Conservation (phyloP, 2,888 invertebrate species). For the Thysanoteuthis rhombus region DNA sequence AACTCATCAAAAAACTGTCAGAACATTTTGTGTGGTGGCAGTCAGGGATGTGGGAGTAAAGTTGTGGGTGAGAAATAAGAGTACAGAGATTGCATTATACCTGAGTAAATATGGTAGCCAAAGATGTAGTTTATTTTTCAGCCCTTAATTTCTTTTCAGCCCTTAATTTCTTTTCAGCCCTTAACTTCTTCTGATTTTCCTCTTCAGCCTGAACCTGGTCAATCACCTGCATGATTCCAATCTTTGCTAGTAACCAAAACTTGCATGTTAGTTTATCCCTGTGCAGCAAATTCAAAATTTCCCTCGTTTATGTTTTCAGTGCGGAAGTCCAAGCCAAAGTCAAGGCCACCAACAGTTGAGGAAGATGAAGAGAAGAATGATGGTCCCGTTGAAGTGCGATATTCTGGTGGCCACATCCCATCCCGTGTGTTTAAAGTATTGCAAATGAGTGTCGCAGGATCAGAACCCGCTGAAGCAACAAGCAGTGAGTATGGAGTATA, state of each 20-base stretch:
- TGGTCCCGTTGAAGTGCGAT: constrained; percentile 62
- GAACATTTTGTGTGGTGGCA: too few relatives aligned
- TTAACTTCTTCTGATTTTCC: too few relatives aligned
- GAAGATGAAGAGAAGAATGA: constrained; percentile 54
- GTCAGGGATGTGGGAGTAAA: too few relatives aligned
- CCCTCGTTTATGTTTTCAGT: background rate
- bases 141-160: too few relatives aligned
- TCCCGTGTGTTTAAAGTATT: constrained; percentile 83
- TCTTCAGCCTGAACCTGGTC: background rate
- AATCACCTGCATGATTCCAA: background rate
- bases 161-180: too few relatives aligned
- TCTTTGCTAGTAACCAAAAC: background rate
- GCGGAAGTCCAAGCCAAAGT: constrained; percentile 16
- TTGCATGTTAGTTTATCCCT: background rate
- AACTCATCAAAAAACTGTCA: too few relatives aligned
- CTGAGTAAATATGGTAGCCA: too few relatives aligned
- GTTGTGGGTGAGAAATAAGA: too few relatives aligned
- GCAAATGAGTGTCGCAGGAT: constrained; percentile 69
- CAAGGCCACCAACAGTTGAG: constrained; percentile 15
- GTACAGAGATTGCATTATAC: too few relatives aligned
- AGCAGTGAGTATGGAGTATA: constrained; percentile 26
- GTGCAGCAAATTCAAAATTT: background rate
- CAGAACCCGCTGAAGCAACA: background rate
- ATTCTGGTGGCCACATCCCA: constrained; percentile 79
- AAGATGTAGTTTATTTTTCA: too few relatives aligned